A percentile compares a stretch with the other conserved stretches of the same genome.
phyloP scores from a whole-genome alignment of 2,113 vertebrate species.

The Physeter macrocephalus region DNA sequence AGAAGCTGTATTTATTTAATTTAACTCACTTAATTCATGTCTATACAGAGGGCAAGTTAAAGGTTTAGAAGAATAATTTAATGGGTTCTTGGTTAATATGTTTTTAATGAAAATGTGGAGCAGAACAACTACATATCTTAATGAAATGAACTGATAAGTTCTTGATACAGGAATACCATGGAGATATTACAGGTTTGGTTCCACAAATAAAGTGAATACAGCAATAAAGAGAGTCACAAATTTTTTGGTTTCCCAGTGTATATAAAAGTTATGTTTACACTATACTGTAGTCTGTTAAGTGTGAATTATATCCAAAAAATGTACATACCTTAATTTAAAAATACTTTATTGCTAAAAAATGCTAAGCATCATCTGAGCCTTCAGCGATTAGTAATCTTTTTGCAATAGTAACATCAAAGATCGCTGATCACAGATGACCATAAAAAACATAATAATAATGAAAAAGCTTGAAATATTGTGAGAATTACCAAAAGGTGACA shows the following conservation, averaged over 20 bases:
- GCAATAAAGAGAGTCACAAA: neutral
- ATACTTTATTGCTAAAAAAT: neutral
- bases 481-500: neutral
- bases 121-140: neutral
- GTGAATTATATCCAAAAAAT: neutral
- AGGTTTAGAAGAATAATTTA: neutral
- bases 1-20: conserved; percentile 23
- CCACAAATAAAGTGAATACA: neutral
- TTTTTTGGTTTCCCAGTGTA: neutral
- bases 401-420: neutral
- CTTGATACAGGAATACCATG: neutral
- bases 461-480: neutral
- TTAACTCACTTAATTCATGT: conserved; percentile 32
- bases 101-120: neutral
- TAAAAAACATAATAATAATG: neutral
- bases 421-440: neutral
- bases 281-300: neutral
- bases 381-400: neutral
- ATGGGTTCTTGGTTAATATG: neutral
- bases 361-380: neutral
- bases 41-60: neutral
- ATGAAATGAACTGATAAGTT: neutral
- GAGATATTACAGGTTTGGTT: neutral
- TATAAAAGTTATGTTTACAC: neutral
- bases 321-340: neutral